These are phyloP conservation scores for Dendrolimus houi DNA, from an alignment of 2,888 invertebrate genomes.

Conservation along the genomic window DNA sequence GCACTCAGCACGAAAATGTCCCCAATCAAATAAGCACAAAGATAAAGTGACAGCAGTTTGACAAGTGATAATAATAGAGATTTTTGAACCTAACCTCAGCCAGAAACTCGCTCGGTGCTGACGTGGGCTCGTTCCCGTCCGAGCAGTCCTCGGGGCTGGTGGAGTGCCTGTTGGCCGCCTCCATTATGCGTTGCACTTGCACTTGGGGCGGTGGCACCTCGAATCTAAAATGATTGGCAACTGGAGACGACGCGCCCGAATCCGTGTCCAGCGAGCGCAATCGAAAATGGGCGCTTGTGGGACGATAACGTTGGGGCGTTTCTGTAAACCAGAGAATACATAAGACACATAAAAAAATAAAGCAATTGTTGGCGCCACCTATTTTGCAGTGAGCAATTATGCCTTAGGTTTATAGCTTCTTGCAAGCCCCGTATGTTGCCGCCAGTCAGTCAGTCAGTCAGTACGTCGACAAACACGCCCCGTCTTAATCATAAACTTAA, in stretches of 20 bases:
- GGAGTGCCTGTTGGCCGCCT: constrained; percentile 31
- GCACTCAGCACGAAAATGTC: too few relatives aligned
- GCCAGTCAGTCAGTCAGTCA: too few relatives aligned
- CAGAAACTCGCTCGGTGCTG: constrained; percentile 85
- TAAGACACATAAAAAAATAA: too few relatives aligned
- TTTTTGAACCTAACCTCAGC: constrained; percentile 75
- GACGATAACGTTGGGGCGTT: constrained; percentile 14
- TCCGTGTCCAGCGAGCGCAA: constrained; percentile 16
- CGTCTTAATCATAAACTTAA: too few relatives aligned
- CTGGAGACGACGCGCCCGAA: constrained; percentile 16
- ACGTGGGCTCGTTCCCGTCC: constrained; percentile 83
- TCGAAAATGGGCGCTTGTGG: constrained; percentile 19
- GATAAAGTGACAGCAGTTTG: too few relatives aligned
- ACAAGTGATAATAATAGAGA: too few relatives aligned
- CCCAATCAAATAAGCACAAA: too few relatives aligned
- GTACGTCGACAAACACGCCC: too few relatives aligned
- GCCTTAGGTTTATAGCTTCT: too few relatives aligned
- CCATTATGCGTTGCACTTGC: constrained; percentile 20
- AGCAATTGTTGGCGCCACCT: too few relatives aligned
- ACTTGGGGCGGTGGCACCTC: constrained; percentile 5
- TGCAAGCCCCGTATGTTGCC: too few relatives aligned
- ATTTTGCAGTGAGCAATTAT: too few relatives aligned
- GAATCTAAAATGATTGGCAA: constrained; percentile 11
- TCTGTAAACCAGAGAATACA: not conserved
- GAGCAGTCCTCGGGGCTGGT: constrained; percentile 81